Percentiles rank a stretch among this genome's conserved stretches.
Evolutionary conservation across 2,797 vertebrate genomes (phyloP).

Genomic region (Acrossocheilus fasciatus): DNA sequence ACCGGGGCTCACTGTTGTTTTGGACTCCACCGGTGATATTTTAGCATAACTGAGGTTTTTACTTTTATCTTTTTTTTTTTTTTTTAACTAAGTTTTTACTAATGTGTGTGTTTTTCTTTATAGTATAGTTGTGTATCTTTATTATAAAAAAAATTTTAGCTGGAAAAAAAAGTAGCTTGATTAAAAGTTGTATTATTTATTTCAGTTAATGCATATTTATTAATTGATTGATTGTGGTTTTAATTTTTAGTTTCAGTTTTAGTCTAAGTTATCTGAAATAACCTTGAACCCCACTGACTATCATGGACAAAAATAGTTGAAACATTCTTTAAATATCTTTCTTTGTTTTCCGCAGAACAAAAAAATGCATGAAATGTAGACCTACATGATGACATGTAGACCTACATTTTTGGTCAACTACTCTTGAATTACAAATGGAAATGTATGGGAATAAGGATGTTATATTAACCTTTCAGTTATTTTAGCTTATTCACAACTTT

Average conservation of each 20-base stretch:
- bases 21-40: too few relatives aligned
- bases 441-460: not conserved
- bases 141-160: too few relatives aligned
- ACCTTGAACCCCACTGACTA: not conserved
- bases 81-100: not conserved
- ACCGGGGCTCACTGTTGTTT: not conserved
- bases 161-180: too few relatives aligned
- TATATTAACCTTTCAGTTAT: not conserved
- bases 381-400: not conserved
- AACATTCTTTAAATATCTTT: not conserved
- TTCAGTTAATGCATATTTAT: too few relatives aligned
- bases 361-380: not conserved
- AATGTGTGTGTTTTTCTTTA: not conserved
- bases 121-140: not conserved
- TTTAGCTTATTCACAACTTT: slow-evolving; percentile 10
- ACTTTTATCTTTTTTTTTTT: not conserved
- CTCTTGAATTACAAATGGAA: not conserved
- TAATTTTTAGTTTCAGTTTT: not conserved
- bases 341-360: not conserved
- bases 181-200: too few relatives aligned
- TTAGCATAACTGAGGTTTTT: not conserved
- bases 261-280: not conserved
- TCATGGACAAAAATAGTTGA: not conserved
- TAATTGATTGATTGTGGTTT: not conserved
- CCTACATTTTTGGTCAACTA: not conserved